Evolutionary conservation across 2,888 invertebrate species (phyloP).

Genomic region (Polymixis flavicincta): DNA sequence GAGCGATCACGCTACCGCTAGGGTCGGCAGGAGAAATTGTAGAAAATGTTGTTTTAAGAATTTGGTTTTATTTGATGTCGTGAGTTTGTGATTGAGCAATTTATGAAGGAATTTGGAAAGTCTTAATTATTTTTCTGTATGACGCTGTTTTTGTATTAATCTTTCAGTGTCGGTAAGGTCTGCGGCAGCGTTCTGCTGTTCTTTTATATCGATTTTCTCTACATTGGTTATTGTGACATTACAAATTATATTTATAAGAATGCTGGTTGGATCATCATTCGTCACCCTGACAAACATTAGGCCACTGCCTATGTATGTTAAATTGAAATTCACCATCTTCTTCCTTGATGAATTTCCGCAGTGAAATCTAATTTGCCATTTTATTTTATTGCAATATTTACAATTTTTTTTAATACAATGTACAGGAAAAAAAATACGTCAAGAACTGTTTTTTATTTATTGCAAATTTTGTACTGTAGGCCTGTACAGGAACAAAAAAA

Average conservation of each 20-base stretch:
- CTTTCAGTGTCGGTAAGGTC: not conserved
- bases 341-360: not conserved
- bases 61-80: slow-evolving; percentile 10
- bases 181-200: not conserved
- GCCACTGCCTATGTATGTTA: not conserved
- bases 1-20: slow-evolving; percentile 60
- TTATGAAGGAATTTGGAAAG: slow-evolving; percentile 17
- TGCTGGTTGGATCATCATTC: not conserved
- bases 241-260: not conserved
- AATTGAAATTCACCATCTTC: not conserved
- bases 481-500: too few species aligned
- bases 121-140: not conserved
- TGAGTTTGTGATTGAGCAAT: slow-evolving; percentile 11
- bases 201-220: not conserved
- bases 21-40: slow-evolving; percentile 28
- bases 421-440: too few species aligned
- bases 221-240: not conserved
- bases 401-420: too few species aligned
- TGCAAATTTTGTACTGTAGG: too few species aligned
- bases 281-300: not conserved
- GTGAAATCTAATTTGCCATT: not conserved
- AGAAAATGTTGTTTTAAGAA: slow-evolving; percentile 6
- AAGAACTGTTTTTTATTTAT: too few species aligned
- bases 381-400: not conserved
- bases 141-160: not conserved